Evolutionary conservation across 2,888 invertebrate species (phyloP).

Genomic region (Neoitamus cyanurus): DNA sequence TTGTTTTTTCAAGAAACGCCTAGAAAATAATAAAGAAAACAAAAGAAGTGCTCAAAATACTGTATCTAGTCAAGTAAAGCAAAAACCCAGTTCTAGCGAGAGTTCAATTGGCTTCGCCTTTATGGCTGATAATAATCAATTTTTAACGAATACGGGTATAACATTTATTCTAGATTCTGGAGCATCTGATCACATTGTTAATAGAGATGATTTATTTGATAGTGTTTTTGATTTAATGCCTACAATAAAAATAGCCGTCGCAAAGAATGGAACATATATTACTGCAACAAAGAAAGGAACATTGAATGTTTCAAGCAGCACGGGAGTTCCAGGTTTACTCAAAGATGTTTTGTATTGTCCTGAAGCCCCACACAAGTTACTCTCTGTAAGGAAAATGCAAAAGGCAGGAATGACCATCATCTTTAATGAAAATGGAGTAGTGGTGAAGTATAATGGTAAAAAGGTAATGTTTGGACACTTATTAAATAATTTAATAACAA

Average conservation of each 20-base stretch:
- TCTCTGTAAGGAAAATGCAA: slow-evolving; percentile 56
- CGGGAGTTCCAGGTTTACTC: slow-evolving; percentile 52
- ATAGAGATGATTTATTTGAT: too few relatives aligned
- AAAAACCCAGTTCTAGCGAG: background rate
- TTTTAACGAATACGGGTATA: too few relatives aligned
- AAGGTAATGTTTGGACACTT: background rate
- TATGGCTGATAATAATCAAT: background rate
- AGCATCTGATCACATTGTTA: too few relatives aligned
- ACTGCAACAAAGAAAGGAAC: too few relatives aligned
- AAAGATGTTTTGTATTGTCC: slow-evolving; percentile 56
- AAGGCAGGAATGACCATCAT: slow-evolving; percentile 57
- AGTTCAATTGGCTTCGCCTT: background rate
- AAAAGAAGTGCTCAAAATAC: too few relatives aligned
- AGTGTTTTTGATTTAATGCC: slow-evolving; percentile 48
- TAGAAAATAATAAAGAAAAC: background rate
- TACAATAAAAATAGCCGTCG: too few relatives aligned
- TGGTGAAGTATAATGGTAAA: slow-evolving; percentile 26
- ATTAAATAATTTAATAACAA: background rate
- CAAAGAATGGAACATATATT: too few relatives aligned
- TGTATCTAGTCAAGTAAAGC: too few relatives aligned
- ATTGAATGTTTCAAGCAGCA: slow-evolving; percentile 57
- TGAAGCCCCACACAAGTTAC: slow-evolving; percentile 58
- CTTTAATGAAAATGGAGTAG: slow-evolving; percentile 57
- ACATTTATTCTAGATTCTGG: slow-evolving; percentile 53
- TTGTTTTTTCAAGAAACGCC: slow-evolving; percentile 56